Conservation (phyloP, 1,140 invertebrate species). For the Bombus confusus region DNA sequence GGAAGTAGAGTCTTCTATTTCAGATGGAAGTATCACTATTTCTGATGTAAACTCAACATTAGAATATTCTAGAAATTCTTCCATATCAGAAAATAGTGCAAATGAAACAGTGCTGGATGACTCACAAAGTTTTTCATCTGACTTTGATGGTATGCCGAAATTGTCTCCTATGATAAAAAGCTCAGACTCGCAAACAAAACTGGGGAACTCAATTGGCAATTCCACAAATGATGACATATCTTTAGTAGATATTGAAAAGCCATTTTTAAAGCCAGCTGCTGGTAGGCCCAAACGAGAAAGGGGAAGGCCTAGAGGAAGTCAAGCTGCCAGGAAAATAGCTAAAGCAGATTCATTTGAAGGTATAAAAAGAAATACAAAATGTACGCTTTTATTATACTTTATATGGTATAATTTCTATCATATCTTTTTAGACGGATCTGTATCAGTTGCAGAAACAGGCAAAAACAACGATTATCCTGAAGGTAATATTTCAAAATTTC, state of each 20-base stretch:
- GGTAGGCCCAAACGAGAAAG: slow-evolving; percentile 72
- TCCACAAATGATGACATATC: slow-evolving; percentile 69
- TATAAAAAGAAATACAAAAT: slow-evolving; percentile 41
- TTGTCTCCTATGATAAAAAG: slow-evolving; percentile 79
- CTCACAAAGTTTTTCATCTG: slow-evolving; percentile 66
- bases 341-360: slow-evolving; percentile 76
- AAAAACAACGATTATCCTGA: slow-evolving; percentile 75
- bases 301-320: slow-evolving; percentile 68
- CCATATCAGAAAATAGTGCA: slow-evolving; percentile 42
- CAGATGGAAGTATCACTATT: slow-evolving; percentile 58
- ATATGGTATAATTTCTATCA: background rate
- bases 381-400: background rate
- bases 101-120: slow-evolving; percentile 67
- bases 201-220: slow-evolving; percentile 69
- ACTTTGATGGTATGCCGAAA: slow-evolving; percentile 81
- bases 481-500: slow-evolving; percentile 63
- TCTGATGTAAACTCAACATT: slow-evolving; percentile 64
- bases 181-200: slow-evolving; percentile 69
- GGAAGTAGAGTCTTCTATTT: slow-evolving; percentile 42
- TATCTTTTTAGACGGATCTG: slow-evolving; percentile 57
- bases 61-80: slow-evolving; percentile 62
- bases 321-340: slow-evolving; percentile 71
- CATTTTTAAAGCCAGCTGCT: slow-evolving; percentile 77
- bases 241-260: slow-evolving; percentile 72
- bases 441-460: slow-evolving; percentile 61